Percentiles rank a stretch among this genome's conserved stretches.
Conservation (phyloP, 1,140 invertebrate species). For the Phocides pigmalion region DNA sequence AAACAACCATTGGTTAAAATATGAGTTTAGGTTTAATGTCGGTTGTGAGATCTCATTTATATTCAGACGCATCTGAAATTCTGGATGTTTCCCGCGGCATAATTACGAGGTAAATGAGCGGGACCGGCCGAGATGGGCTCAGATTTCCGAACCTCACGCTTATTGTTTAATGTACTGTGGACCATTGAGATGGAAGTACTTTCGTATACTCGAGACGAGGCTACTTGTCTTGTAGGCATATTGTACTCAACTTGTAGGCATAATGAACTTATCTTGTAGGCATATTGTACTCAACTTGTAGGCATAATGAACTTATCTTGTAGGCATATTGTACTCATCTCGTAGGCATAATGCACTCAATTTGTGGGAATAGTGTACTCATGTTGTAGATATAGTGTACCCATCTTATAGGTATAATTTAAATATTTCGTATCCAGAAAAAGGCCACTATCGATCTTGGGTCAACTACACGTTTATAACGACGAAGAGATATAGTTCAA, state of each 20-base stretch:
- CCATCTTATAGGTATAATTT: no score
- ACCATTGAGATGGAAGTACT: constrained; percentile 10
- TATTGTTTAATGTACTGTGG: constrained; percentile 31
- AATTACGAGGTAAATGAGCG: constrained; percentile 58
- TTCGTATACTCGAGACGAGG: not conserved
- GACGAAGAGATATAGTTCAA: no score
- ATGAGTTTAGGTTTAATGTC: no score
- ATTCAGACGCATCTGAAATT: not conserved
- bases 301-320: no score
- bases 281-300: not conserved
- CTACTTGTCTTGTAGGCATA: not conserved
- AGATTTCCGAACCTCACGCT: constrained; percentile 8
- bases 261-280: not conserved
- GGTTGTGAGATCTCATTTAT: constrained; percentile 18
- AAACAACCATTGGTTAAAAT: no score
- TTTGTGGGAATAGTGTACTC: not conserved
- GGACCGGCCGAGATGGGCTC: constrained; percentile 35
- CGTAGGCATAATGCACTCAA: no score
- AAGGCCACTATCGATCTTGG: no score
- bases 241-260: not conserved
- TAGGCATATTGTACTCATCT: not conserved
- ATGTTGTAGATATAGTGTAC: no score
- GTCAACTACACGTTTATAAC: no score
- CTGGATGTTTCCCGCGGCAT: constrained; percentile 41
- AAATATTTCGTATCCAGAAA: no score